phyloP scores from a whole-genome alignment of 2,888 invertebrate species.

The Seladonia tumulorum region DNA sequence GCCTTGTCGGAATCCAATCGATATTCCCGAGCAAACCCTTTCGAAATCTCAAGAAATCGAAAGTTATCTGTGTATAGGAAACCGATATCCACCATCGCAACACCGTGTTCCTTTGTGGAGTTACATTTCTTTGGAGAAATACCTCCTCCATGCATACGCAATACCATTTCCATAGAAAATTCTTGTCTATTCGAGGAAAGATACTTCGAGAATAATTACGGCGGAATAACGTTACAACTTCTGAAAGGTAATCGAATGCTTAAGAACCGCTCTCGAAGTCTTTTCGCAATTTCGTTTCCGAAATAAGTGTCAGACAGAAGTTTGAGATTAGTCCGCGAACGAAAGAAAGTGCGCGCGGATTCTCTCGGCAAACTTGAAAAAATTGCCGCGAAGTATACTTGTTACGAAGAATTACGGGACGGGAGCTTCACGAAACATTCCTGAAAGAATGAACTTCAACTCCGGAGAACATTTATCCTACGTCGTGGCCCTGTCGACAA shows the following conservation, averaged over 20 bases:
- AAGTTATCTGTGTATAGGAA: not conserved
- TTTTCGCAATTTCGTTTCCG: too few species aligned
- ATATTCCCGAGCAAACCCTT: not conserved
- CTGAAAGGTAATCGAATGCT: not conserved
- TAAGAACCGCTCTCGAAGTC: not conserved
- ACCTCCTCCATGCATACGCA: not conserved
- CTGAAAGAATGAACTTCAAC: too few species aligned
- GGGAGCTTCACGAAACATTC: too few species aligned
- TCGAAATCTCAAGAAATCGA: slow-evolving; percentile 6
- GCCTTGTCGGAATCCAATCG: not conserved
- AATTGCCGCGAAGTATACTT: too few species aligned
- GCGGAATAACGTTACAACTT: not conserved
- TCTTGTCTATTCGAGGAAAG: not conserved
- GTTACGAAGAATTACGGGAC: too few species aligned
- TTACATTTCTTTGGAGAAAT: not conserved
- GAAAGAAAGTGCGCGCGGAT: too few species aligned
- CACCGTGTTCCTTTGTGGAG: not conserved
- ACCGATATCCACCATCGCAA: not conserved
- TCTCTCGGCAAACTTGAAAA: too few species aligned
- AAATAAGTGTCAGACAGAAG: too few species aligned
- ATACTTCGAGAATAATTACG: not conserved
- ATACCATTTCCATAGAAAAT: not conserved
- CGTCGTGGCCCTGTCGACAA: too few species aligned
- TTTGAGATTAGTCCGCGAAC: too few species aligned
- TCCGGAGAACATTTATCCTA: too few species aligned